Conservation (phyloP, 2,888 invertebrate species). For the Cephus spinipes region DNA sequence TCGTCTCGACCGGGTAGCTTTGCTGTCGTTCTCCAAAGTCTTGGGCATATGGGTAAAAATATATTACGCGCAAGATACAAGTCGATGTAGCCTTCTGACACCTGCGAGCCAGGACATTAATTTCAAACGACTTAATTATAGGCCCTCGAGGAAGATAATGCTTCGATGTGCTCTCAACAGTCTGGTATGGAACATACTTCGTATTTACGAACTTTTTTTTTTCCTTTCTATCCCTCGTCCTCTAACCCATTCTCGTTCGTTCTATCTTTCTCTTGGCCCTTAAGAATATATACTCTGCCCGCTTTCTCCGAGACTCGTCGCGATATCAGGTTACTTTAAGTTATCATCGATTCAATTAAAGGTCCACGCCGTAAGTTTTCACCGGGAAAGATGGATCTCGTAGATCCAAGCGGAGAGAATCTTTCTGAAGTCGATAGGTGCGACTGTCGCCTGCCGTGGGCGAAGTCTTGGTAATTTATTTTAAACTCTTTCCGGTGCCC, state of each 20-base stretch:
- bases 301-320: not conserved
- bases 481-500: not conserved
- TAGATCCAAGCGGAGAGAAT: not conserved
- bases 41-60: not conserved
- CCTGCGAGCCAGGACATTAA: slow-evolving; percentile 14
- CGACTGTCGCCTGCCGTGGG: not conserved
- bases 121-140: slow-evolving; percentile 20
- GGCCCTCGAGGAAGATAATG: slow-evolving; percentile 12
- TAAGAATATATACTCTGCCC: slow-evolving; percentile 1
- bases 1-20: not conserved
- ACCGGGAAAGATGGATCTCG: not conserved
- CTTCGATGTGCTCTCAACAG: slow-evolving; percentile 11
- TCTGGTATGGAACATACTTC: not conserved
- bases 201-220: not conserved
- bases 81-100: not conserved
- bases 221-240: not conserved
- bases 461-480: not conserved
- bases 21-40: not conserved
- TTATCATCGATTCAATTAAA: slow-evolving; percentile 25
- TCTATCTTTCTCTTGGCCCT: not conserved
- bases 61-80: not conserved
- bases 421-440: not conserved
- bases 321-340: slow-evolving; percentile 20
- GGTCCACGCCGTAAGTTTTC: not conserved
- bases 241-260: not conserved